phyloP scores from a whole-genome alignment of 2,113 vertebrate species.

The Spea multiplicata region DNA sequence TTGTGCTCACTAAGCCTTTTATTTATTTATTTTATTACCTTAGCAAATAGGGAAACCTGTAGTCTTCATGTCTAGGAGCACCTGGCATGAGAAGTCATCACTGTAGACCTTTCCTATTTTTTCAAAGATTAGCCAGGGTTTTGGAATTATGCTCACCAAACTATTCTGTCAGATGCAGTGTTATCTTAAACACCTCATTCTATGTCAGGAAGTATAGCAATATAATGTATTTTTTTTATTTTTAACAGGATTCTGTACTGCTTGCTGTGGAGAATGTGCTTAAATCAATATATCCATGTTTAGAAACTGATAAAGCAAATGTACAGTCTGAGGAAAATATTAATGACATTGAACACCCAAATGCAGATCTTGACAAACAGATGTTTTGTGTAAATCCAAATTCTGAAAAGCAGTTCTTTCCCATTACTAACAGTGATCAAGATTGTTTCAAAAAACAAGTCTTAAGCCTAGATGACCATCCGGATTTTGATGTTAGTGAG shows the following conservation, averaged over 20 bases:
- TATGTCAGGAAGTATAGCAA: too few species aligned
- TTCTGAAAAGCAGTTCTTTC: constrained; percentile 53
- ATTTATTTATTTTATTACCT: too few species aligned
- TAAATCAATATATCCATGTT: constrained; percentile 74
- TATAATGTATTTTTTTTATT: constrained; percentile 31
- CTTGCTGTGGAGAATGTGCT: constrained; percentile 83
- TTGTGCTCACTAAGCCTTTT: too few species aligned
- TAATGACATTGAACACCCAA: constrained; percentile 62
- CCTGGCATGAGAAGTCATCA: too few species aligned
- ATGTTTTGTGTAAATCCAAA: constrained; percentile 60
- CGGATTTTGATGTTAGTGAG: constrained; percentile 48
- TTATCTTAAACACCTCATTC: too few species aligned
- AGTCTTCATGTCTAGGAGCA: too few species aligned
- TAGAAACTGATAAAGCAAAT: constrained; percentile 62
- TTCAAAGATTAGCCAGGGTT: too few species aligned
- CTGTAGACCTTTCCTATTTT: too few species aligned
- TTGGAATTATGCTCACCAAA: too few species aligned
- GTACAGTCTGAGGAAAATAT: constrained; percentile 59
- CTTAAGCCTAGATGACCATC: constrained; percentile 11
- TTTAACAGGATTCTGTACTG: constrained; percentile 78
- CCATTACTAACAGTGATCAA: constrained; percentile 58
- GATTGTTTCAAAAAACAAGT: constrained; percentile 59
- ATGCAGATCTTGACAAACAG: constrained; percentile 59
- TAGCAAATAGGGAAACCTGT: too few species aligned
- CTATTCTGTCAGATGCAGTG: too few species aligned